Conservation (phyloP, 2,113 vertebrate genomes). For the Triplophysa dalaica region DNA sequence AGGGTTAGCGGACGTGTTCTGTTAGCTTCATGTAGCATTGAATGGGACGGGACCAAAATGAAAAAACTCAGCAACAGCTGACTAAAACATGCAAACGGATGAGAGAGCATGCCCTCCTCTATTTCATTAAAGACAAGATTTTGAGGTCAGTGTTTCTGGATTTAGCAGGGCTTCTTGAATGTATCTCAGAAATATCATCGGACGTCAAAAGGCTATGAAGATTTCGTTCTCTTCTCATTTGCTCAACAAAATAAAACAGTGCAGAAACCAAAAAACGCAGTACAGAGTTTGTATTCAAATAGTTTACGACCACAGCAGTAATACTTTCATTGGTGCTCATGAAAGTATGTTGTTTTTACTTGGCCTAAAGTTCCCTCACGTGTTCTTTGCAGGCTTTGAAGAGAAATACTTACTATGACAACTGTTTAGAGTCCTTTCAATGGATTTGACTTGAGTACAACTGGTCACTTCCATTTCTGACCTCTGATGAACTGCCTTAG, state of each 20-base stretch:
- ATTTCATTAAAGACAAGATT: background rate
- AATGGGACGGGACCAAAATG: constrained; percentile 28
- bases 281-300: background rate
- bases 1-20: constrained; percentile 59
- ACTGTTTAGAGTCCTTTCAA: constrained; percentile 89
- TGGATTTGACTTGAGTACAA: constrained; percentile 93
- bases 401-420: constrained; percentile 93
- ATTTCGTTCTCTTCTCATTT: constrained; percentile 3
- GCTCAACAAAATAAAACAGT: constrained; percentile 24
- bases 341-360: constrained; percentile 50
- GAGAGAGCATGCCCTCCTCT: background rate
- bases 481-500: constrained; percentile 89
- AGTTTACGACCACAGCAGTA: constrained; percentile 43
- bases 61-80: constrained; percentile 2
- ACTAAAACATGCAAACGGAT: constrained; percentile 29
- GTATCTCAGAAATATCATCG: background rate
- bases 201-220: background rate
- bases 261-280: constrained; percentile 16
- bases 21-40: constrained; percentile 25
- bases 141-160: background rate
- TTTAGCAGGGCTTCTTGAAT: background rate
- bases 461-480: constrained; percentile 85
- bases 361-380: constrained; percentile 58
- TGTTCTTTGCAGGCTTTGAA: constrained; percentile 78
- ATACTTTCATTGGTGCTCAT: constrained; percentile 52